Evolutionary conservation across 2,113 vertebrate genomes (phyloP).

Genomic region (Stigmatopora argus): DNA sequence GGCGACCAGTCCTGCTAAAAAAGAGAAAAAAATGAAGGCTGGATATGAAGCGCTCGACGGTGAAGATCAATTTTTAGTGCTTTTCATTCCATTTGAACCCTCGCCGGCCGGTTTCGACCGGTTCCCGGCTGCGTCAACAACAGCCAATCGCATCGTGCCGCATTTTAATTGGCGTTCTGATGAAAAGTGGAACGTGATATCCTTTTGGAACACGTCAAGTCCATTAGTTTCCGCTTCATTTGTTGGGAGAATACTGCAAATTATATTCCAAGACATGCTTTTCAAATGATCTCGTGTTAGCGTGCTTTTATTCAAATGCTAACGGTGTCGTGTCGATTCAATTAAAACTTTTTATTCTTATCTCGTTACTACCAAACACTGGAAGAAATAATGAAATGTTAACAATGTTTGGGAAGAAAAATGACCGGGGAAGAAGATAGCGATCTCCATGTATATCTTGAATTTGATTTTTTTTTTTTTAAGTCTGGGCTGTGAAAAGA

Average conservation of each 20-base stretch:
- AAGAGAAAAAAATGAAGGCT: neutral
- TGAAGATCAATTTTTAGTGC: no score
- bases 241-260: neutral
- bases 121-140: no score
- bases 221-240: neutral
- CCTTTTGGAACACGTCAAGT: neutral
- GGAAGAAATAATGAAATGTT: neutral
- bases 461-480: constrained; percentile 14
- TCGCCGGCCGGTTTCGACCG: no score
- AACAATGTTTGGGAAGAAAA: constrained; percentile 1
- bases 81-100: no score
- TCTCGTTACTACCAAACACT: constrained; percentile 10
- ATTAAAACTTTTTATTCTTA: constrained; percentile 33
- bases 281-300: neutral
- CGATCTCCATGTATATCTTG: constrained; percentile 29
- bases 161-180: neutral
- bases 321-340: constrained; percentile 21
- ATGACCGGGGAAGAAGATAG: constrained; percentile 47
- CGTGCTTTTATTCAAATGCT: constrained; percentile 21
- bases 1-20: neutral
- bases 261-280: neutral
- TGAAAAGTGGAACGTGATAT: neutral
- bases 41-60: neutral
- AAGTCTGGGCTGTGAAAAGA: constrained; percentile 27
- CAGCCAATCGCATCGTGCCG: no score